Conservation (phyloP, 2,113 vertebrate species). For the Nannospalax galili region DNA sequence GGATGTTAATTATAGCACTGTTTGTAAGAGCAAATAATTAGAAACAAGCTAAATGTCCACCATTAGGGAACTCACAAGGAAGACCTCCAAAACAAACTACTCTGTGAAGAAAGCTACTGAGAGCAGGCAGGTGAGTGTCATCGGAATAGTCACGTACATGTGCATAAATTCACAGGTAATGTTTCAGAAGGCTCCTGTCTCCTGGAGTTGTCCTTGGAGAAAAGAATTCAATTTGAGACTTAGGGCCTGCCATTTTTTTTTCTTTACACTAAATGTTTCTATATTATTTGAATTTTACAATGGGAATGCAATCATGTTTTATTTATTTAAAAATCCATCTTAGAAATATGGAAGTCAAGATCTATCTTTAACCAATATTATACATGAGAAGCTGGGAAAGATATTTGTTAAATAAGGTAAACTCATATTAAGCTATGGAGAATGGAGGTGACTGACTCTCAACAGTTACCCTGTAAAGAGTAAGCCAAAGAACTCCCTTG, state of each 20-base stretch:
- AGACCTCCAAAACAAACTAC: conserved; percentile 74
- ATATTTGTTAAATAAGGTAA: neutral
- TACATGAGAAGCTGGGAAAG: conserved; percentile 7
- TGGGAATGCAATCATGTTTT: neutral
- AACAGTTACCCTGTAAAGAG: neutral
- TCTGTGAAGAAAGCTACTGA: conserved; percentile 43
- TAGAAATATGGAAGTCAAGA: neutral
- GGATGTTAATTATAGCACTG: conserved; percentile 83
- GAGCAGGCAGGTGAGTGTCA: conserved; percentile 19
- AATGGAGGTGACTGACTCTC: neutral
- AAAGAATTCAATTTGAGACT: conserved; percentile 29
- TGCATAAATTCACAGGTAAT: neutral
- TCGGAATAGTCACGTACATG: neutral
- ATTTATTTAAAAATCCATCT: conserved; percentile 38
- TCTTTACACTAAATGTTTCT: conserved; percentile 47
- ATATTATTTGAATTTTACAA: conserved; percentile 40
- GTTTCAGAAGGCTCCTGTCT: neutral
- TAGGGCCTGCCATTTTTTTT: neutral
- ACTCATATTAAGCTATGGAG: neutral
- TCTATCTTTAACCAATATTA: conserved; percentile 1
- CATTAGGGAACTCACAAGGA: conserved; percentile 79
- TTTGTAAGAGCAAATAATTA: conserved; percentile 84
- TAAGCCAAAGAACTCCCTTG: neutral
- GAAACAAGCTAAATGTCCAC: conserved; percentile 82
- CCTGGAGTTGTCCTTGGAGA: neutral